Percentiles rank a stretch among this genome's conserved stretches.
phyloP scores from a whole-genome alignment of 2,797 vertebrate genomes.

The Paratrypauchen microcephalus region DNA sequence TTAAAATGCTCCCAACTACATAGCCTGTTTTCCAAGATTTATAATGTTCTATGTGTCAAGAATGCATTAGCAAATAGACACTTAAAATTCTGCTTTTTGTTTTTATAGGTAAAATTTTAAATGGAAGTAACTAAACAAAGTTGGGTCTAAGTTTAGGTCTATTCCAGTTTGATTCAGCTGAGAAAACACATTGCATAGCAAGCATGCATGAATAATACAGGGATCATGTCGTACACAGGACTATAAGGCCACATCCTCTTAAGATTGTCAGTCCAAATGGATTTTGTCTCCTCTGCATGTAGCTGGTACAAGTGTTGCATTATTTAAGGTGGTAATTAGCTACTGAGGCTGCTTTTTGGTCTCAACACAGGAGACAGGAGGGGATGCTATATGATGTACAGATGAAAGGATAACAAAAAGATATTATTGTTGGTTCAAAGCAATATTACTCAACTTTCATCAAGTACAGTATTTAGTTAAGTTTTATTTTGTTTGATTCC shows the following conservation, averaged over 20 bases:
- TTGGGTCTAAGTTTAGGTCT: slow-evolving; percentile 35
- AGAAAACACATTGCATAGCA: slow-evolving; percentile 25
- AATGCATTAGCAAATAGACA: slow-evolving; percentile 1
- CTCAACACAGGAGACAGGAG: slow-evolving; percentile 22
- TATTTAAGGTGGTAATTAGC: slow-evolving; percentile 53
- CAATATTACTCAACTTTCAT: background rate
- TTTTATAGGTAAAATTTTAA: background rate
- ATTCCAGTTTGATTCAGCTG: slow-evolving; percentile 29
- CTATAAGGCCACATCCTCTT: slow-evolving; percentile 37
- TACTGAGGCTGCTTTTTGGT: slow-evolving; percentile 26
- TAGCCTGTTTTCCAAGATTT: background rate
- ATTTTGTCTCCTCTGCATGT: slow-evolving; percentile 44
- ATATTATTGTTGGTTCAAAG: background rate
- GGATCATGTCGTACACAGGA: slow-evolving; percentile 42
- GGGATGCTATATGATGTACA: slow-evolving; percentile 10
- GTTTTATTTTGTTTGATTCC: no score
- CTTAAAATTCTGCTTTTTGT: background rate
- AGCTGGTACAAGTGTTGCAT: slow-evolving; percentile 34
- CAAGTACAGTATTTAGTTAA: no score
- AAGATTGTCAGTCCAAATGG: slow-evolving; percentile 50
- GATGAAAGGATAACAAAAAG: background rate
- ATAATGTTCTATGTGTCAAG: background rate
- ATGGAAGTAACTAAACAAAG: background rate
- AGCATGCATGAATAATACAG: slow-evolving; percentile 59
- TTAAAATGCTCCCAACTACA: background rate